Base-by-base conservation (phyloP, 2,113 vertebrate genomes). In the Podarcis raffonei region DNA sequence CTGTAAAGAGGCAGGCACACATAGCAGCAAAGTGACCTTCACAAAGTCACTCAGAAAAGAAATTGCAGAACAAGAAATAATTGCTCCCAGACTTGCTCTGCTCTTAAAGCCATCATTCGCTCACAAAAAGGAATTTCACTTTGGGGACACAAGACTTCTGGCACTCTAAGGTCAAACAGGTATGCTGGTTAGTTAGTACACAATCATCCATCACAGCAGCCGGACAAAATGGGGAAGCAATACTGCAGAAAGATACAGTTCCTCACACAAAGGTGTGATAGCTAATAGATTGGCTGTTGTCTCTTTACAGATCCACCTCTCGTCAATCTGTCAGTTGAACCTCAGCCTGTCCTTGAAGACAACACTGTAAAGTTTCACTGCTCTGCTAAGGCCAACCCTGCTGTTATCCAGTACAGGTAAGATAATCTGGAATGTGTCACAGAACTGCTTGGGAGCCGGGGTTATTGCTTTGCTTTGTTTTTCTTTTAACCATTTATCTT, bases 361-460 rank as follows among this genome's bases (percentile, higher is more conserved):
- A 99, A 99, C 89, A 96, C 97, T 0, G 98, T 99, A 91, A 98
- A 98, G 69, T 99, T 99, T 94, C 98, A 98, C 95, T 99, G 99
- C 95, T 98, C 98, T 0, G 98, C 98, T 85, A 99, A 99, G 96
- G 99, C 99, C 95, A 99, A 99, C 94, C 99, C 99, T 0, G 98
- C 98, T 0, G 99, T 99, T 92, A 98, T 98, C 25, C 98, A 98
- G 90, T 99, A 99, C 97, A 98, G 98, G 99, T 99, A 94, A 98
- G 97, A 88, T 0, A 1, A 11, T 71, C 0, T 23, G 20, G 23
- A 71, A 69, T 25, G 18, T 18, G 25, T 7, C 15, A 32, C 2
- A 0, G 1, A 5, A 0, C 5, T 0, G 0, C n/a, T 32, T 35
- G 48, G 11, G 83, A 13, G 25, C 11, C 0, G 2, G 48, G 48